Percentiles rank a stretch among this genome's conserved stretches.
These are phyloP conservation scores for Thermophis baileyi DNA, from an alignment of 2,113 vertebrate genomes.

Conservation along the genomic window DNA sequence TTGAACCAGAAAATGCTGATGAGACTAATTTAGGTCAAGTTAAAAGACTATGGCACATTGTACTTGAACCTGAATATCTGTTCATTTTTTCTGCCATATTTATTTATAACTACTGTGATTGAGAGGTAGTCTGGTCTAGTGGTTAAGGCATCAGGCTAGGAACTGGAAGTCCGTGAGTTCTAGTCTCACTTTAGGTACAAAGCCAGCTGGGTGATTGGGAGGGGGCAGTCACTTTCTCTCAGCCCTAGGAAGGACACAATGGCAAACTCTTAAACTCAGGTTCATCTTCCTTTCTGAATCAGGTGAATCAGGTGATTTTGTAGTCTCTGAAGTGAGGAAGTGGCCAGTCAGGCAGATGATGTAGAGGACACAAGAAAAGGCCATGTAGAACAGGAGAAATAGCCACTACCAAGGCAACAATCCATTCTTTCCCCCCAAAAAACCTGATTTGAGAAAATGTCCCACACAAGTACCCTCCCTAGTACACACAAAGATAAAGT, in stretches of 20 bases:
- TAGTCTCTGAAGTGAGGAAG: background rate
- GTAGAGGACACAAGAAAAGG: background rate
- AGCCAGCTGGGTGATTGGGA: background rate
- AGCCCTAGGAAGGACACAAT: background rate
- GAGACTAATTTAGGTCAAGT: background rate
- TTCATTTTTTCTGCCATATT: background rate
- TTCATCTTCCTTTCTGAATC: background rate
- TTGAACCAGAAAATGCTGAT: background rate
- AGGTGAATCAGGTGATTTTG: background rate
- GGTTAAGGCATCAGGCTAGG: background rate
- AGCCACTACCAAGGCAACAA: background rate
- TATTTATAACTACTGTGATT: background rate
- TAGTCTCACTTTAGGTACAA: background rate
- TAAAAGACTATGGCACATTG: background rate
- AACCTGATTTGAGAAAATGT: background rate
- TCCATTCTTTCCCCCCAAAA: background rate
- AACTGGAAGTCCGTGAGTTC: background rate
- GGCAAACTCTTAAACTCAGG: background rate
- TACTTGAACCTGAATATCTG: background rate
- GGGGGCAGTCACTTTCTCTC: background rate
- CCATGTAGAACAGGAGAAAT: background rate
- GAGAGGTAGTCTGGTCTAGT: background rate
- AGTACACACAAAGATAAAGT: background rate
- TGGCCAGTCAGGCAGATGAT: background rate
- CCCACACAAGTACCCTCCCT: background rate